phyloP scores from a whole-genome alignment of 1,140 invertebrate species.

The Tetramorium simillimum region DNA sequence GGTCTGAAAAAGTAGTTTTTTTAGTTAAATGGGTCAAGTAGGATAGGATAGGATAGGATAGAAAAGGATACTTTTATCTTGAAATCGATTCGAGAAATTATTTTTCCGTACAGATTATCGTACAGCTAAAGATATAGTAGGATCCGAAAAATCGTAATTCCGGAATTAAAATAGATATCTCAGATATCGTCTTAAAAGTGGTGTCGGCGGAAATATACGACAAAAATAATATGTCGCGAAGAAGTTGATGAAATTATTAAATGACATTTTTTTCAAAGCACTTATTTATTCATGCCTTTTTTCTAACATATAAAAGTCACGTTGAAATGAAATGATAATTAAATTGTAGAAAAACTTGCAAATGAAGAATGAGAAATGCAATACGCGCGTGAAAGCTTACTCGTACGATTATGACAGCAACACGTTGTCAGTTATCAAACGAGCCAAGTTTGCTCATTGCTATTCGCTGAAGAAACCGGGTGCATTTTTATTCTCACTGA shows the following conservation, averaged over 20 bases:
- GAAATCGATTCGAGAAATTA: neutral
- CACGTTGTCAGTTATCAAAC: neutral
- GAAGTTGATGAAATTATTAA: neutral
- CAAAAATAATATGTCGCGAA: neutral
- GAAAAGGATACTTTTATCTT: neutral
- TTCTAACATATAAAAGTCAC: neutral
- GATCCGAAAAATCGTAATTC: neutral
- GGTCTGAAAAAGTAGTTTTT: neutral
- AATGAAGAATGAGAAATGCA: neutral
- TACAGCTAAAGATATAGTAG: neutral
- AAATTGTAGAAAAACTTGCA: neutral
- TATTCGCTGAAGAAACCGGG: conserved; percentile 6
- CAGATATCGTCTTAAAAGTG: neutral
- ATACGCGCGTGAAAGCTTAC: neutral
- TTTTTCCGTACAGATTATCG: neutral
- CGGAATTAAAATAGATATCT: neutral
- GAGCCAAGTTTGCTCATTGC: conserved; percentile 15
- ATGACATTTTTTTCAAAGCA: neutral
- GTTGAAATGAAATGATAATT: neutral
- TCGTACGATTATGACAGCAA: neutral
- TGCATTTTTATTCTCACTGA: conserved; percentile 46
- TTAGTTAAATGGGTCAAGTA: neutral
- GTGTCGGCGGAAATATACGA: neutral
- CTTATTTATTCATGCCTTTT: neutral
- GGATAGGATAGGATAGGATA: no score